Conservation (phyloP, 2,113 vertebrate genomes). For the Pygoscelis antarcticus region DNA sequence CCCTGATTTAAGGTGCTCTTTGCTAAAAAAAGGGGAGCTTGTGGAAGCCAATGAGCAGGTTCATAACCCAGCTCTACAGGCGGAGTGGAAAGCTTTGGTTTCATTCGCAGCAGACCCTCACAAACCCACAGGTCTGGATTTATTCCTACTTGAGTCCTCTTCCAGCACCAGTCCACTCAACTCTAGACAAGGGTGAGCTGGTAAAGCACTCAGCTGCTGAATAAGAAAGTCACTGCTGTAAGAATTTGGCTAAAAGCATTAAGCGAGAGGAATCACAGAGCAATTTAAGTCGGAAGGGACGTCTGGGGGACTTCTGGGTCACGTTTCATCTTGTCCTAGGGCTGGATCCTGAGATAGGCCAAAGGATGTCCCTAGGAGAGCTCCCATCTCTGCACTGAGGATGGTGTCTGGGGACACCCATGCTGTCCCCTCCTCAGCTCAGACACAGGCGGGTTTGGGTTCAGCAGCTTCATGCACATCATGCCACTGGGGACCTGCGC, state of each 20-base stretch:
- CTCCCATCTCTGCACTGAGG: background rate
- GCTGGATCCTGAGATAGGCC: background rate
- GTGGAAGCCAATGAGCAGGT: background rate
- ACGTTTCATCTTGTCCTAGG: background rate
- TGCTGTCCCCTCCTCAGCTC: rapidly evolving
- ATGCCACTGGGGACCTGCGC: background rate
- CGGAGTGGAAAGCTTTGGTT: background rate
- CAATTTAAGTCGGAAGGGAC: background rate
- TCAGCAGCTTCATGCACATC: background rate
- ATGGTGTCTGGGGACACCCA: background rate
- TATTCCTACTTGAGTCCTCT: background rate
- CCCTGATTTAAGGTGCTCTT: background rate
- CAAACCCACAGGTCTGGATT: background rate
- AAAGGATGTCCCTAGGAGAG: background rate
- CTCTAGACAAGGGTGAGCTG: background rate
- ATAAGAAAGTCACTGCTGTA: background rate
- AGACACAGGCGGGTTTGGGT: background rate
- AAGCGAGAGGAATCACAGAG: background rate
- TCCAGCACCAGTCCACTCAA: background rate
- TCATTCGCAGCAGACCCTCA: background rate
- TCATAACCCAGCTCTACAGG: background rate
- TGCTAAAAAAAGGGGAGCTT: background rate
- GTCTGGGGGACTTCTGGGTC: background rate
- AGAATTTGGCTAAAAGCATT: background rate
- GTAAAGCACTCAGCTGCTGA: background rate